phyloP scores from a whole-genome alignment of 2,888 invertebrate genomes.

The Siphlonurus alternatus region DNA sequence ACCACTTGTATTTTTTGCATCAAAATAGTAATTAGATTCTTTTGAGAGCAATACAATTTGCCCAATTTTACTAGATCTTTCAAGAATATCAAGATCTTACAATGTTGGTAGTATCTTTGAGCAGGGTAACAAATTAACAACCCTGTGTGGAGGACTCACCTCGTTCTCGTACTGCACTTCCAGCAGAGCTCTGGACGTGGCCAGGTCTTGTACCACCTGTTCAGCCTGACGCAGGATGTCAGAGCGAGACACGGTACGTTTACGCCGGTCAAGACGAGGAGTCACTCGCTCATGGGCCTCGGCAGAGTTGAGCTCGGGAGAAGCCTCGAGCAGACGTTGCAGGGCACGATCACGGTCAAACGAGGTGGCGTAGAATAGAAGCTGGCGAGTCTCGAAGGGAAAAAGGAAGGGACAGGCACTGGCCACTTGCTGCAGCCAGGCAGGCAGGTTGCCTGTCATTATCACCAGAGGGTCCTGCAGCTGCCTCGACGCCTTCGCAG shows the following conservation, averaged over 20 bases:
- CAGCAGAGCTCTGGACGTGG: constrained; percentile 75
- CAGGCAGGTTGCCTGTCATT: constrained; percentile 94
- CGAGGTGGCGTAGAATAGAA: constrained; percentile 91
- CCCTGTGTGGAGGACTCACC: constrained; percentile 18
- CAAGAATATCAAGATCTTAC: too few relatives aligned
- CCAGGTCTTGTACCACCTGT: constrained; percentile 84
- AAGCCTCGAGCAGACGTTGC: constrained; percentile 83
- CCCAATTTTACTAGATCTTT: too few relatives aligned
- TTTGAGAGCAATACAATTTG: too few relatives aligned
- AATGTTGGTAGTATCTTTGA: too few relatives aligned
- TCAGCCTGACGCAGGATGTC: constrained; percentile 92
- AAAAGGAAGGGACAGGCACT: constrained; percentile 72
- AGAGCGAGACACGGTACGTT: constrained; percentile 74
- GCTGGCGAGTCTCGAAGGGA: constrained; percentile 93
- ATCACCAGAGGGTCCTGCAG: constrained; percentile 95
- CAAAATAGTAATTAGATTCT: too few relatives aligned
- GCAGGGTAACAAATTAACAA: too few relatives aligned
- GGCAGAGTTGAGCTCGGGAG: constrained; percentile 64
- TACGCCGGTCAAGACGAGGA: constrained; percentile 81
- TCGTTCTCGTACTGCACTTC: constrained; percentile 69
- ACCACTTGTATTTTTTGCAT: too few relatives aligned
- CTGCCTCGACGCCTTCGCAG: constrained; percentile 94
- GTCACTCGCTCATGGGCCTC: constrained; percentile 80
- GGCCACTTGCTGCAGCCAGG: constrained; percentile 66
- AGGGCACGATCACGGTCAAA: constrained; percentile 96